Evolutionary conservation across 2,113 vertebrate genomes (phyloP).

Genomic region (Siniperca chuatsi): DNA sequence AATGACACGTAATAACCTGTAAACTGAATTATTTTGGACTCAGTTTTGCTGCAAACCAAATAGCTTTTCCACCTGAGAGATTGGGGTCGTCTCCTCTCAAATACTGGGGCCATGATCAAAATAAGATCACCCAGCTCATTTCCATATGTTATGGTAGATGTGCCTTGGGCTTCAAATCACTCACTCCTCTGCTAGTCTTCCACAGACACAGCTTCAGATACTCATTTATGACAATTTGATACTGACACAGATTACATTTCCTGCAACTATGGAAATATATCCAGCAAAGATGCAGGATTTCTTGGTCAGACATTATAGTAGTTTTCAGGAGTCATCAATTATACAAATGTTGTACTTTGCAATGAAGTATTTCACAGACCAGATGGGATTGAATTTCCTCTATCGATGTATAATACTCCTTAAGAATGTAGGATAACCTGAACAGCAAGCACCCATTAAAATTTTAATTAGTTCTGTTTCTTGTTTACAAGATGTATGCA

Average conservation of each 20-base stretch:
- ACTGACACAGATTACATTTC: conserved; percentile 50
- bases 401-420: background rate
- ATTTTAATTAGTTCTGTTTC: conserved; percentile 30
- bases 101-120: conserved; percentile 33
- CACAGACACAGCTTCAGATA: conserved; percentile 4
- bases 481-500: conserved; percentile 44
- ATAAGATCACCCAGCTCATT: conserved; percentile 56
- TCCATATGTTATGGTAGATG: conserved; percentile 46
- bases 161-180: conserved; percentile 33
- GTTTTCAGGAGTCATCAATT: conserved; percentile 30
- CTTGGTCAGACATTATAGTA: conserved; percentile 40
- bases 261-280: conserved; percentile 25
- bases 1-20: background rate
- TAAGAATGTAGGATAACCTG: background rate
- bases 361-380: background rate
- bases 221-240: conserved; percentile 55
- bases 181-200: background rate
- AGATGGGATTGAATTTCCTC: background rate
- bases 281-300: conserved; percentile 26
- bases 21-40: conserved; percentile 25
- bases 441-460: background rate
- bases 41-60: conserved; percentile 24
- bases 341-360: background rate
- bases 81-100: conserved; percentile 10
- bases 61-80: conserved; percentile 42